Percentiles rank a stretch among this genome's conserved stretches.
These are phyloP conservation scores for Agelaius tricolor DNA, from an alignment of 2,113 vertebrate genomes.

Conservation along the genomic window DNA sequence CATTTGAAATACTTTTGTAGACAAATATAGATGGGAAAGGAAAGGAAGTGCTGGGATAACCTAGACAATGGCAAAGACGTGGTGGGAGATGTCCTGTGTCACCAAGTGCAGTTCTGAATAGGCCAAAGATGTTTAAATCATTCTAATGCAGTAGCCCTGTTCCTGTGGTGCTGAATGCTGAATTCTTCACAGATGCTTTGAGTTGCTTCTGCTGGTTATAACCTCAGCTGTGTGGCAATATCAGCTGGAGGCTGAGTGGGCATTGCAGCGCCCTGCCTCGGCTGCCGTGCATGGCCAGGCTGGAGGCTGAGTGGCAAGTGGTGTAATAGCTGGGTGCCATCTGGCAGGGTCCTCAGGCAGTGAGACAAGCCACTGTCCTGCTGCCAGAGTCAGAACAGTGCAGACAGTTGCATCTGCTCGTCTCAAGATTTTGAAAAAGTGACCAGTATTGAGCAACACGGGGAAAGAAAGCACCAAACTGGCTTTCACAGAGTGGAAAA, in stretches of 20 bases:
- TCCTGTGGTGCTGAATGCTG: background rate
- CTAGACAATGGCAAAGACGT: background rate
- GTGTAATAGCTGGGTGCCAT: background rate
- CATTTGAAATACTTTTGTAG: background rate
- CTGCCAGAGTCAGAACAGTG: background rate
- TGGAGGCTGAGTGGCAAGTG: background rate
- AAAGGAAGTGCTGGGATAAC: background rate
- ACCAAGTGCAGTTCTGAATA: background rate
- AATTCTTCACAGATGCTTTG: background rate
- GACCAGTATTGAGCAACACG: background rate
- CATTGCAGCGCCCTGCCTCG: background rate
- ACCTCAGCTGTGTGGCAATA: background rate
- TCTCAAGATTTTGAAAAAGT: background rate
- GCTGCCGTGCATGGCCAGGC: background rate
- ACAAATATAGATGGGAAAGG: background rate
- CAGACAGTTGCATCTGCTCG: constrained; percentile 12
- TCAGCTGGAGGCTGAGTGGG: background rate
- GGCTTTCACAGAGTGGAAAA: background rate
- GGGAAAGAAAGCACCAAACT: background rate
- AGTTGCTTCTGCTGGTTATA: background rate
- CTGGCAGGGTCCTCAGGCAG: background rate
- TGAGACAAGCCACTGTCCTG: background rate
- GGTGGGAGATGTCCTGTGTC: background rate
- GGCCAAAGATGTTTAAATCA: background rate
- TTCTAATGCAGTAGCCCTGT: background rate